A percentile compares a stretch with the other conserved stretches of the same genome.
phyloP scores from a whole-genome alignment of 1,140 invertebrate genomes.

The Sitodiplosis mosellana region DNA sequence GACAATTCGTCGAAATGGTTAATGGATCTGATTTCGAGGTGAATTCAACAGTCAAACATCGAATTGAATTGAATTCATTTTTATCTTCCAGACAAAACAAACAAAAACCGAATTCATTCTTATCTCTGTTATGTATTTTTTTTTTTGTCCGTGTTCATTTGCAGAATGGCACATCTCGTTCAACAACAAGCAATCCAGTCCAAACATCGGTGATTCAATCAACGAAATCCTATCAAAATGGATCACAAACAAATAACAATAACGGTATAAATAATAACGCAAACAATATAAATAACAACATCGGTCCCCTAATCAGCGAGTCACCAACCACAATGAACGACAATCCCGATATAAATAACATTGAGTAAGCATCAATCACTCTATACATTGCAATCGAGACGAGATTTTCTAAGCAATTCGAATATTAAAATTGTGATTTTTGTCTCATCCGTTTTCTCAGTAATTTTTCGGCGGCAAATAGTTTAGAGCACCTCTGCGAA shows the following conservation, averaged over 20 bases:
- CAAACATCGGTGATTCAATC: slow-evolving; percentile 58
- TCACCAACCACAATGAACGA: background rate
- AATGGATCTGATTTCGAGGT: slow-evolving; percentile 64
- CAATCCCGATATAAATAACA: slow-evolving; percentile 15
- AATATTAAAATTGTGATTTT: no score
- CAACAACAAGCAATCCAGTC: slow-evolving; percentile 11
- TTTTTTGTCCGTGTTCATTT: background rate
- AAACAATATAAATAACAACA: slow-evolving; percentile 8
- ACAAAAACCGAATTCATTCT: no score
- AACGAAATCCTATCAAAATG: slow-evolving; percentile 40
- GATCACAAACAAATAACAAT: slow-evolving; percentile 26
- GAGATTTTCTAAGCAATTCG: no score
- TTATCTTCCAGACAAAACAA: no score
- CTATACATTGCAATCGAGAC: no score
- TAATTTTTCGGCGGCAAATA: background rate
- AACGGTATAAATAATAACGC: slow-evolving; percentile 23
- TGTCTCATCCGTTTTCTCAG: no score
- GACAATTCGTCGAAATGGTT: slow-evolving; percentile 94
- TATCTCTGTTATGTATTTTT: no score
- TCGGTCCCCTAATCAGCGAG: slow-evolving; percentile 4
- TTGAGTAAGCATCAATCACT: slow-evolving; percentile 19
- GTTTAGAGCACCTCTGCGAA: background rate
- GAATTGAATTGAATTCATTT: no score
- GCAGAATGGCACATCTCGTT: slow-evolving; percentile 1
- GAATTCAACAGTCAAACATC: slow-evolving; percentile 7